Percentiles rank a stretch among this genome's conserved stretches.
Evolutionary conservation across 2,113 vertebrate species (phyloP).

Genomic region (Cyanoliseus patagonus): DNA sequence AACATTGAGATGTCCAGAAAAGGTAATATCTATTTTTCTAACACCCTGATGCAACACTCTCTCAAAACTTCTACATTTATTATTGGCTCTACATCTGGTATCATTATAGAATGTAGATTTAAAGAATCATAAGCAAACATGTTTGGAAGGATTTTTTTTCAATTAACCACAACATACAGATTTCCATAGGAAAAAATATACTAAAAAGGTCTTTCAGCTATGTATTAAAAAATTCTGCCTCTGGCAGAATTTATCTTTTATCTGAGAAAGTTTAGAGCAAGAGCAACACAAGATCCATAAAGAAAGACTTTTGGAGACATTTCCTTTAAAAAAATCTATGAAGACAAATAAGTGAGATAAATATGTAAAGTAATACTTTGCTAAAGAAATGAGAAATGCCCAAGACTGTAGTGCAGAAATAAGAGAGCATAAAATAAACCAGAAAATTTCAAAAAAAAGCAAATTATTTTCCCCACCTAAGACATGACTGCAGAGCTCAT

Average conservation of each 20-base stretch:
- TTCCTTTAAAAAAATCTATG: neutral
- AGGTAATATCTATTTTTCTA: neutral
- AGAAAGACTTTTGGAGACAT: neutral
- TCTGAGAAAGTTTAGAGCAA: neutral
- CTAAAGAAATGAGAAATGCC: neutral
- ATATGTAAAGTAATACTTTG: neutral
- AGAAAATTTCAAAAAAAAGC: neutral
- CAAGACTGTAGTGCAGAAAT: neutral
- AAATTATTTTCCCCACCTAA: neutral
- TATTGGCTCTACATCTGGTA: neutral
- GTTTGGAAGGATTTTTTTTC: neutral
- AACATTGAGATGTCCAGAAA: neutral
- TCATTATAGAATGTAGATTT: neutral
- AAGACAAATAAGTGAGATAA: neutral
- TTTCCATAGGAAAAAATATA: neutral
- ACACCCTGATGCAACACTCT: neutral
- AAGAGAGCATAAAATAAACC: neutral
- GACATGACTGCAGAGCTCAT: neutral
- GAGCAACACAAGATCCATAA: too few relatives aligned
- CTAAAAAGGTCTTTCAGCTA: neutral
- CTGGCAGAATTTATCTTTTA: neutral
- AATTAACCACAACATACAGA: neutral
- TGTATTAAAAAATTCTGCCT: neutral
- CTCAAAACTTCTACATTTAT: neutral
- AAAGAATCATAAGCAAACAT: neutral